These are phyloP conservation scores for Scelioninae gen. 1 DNA, from an alignment of 2,888 invertebrate species.

Conservation along the genomic window DNA sequence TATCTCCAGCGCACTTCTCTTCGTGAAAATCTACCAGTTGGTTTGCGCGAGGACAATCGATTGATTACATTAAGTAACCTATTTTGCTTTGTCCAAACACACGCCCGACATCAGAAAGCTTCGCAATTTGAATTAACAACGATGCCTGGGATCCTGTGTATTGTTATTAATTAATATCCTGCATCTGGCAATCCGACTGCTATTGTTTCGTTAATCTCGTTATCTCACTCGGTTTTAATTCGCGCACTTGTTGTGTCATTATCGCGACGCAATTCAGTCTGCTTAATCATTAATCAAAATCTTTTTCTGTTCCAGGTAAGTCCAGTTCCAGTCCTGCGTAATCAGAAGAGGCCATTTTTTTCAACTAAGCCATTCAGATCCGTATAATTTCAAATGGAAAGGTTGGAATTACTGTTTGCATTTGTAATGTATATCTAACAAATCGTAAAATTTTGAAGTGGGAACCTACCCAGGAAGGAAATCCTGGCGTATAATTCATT, in stretches of 20 bases:
- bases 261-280: slow-evolving; percentile 21
- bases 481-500: background rate
- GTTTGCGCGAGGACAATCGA: slow-evolving; percentile 48
- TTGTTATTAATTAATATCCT: slow-evolving; percentile 42
- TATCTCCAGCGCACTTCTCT: slow-evolving; percentile 2
- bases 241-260: slow-evolving; percentile 25
- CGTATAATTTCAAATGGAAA: too few species aligned
- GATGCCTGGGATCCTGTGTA: slow-evolving; percentile 9
- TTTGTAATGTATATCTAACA: too few species aligned
- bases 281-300: slow-evolving; percentile 1
- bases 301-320: background rate
- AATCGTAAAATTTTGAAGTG: too few species aligned
- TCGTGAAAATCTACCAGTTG: slow-evolving; percentile 15
- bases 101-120: slow-evolving; percentile 27
- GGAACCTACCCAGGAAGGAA: too few species aligned
- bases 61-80: slow-evolving; percentile 53
- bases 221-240: slow-evolving; percentile 35
- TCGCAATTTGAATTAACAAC: slow-evolving; percentile 27
- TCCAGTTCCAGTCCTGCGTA: too few species aligned
- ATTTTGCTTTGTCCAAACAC: slow-evolving; percentile 21
- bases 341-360: background rate
- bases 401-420: too few species aligned
- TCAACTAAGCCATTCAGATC: background rate
- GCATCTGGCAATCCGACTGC: background rate
- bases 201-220: slow-evolving; percentile 44